Conservation (phyloP, 30 jellyfish, hydroid and myxozoan genomes). For the Pelagia noctiluca region DNA sequence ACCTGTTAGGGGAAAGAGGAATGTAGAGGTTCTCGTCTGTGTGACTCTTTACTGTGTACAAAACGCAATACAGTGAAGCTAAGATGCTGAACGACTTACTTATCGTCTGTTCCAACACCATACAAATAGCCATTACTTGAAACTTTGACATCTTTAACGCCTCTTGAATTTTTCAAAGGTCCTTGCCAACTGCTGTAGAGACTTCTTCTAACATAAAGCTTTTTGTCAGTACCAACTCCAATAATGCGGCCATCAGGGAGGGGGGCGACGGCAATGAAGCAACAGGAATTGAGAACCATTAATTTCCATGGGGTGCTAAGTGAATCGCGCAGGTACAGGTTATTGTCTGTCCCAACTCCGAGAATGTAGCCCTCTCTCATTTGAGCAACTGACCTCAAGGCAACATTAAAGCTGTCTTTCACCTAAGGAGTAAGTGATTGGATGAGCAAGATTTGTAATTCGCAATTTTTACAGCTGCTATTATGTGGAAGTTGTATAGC, state of each 20-base stretch:
- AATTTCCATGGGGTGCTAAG: conserved; percentile 18
- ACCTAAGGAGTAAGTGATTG: conserved; percentile 10
- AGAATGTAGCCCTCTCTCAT: conserved; percentile 16
- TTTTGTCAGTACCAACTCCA: conserved; percentile 18
- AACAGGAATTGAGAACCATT: conserved; percentile 29
- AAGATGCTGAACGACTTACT: background rate
- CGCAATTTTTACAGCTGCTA: background rate
- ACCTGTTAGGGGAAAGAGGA: no score
- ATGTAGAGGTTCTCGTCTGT: no score
- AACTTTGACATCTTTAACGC: conserved; percentile 4
- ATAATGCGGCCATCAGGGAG: conserved; percentile 29
- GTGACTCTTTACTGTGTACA: no score
- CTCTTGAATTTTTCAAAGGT: conserved; percentile 22
- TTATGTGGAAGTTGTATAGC: background rate
- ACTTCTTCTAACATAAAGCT: conserved; percentile 11
- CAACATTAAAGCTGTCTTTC: background rate
- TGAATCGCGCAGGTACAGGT: conserved; percentile 12
- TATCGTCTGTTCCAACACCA: conserved; percentile 39
- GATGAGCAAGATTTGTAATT: background rate
- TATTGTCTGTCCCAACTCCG: conserved; percentile 23
- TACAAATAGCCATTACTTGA: conserved; percentile 47
- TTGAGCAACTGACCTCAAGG: no score
- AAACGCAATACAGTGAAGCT: no score
- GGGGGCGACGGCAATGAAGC: conserved; percentile 47
- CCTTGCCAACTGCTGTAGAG: conserved; percentile 30